A percentile compares a stretch with the other conserved stretches of the same genome.
Evolutionary conservation across 2,888 invertebrate species (phyloP).

Genomic region (Lamellibrachia satsuma): DNA sequence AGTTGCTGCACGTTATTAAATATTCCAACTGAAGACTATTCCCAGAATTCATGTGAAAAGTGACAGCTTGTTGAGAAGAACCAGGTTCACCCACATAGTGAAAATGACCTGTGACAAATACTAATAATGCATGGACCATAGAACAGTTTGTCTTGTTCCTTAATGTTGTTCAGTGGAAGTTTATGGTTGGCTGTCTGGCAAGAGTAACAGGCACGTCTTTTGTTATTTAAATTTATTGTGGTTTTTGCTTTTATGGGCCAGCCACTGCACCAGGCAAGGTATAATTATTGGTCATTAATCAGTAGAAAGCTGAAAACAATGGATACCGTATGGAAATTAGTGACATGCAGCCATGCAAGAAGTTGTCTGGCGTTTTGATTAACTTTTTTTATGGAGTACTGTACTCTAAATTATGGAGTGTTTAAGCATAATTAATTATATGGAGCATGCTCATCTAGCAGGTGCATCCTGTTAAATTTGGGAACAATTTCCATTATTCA

Average conservation of each 20-base stretch:
- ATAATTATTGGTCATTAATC: background rate
- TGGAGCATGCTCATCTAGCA: background rate
- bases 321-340: background rate
- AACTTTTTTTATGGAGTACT: background rate
- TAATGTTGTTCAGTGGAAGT: background rate
- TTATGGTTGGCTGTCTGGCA: background rate
- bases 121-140: background rate
- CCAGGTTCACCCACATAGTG: background rate
- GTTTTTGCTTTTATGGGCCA: background rate
- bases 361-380: background rate
- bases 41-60: no score
- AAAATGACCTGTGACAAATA: background rate
- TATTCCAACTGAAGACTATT: background rate
- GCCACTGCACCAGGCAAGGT: background rate
- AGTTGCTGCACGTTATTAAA: no score
- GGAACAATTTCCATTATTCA: no score
- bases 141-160: background rate
- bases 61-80: no score
- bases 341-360: background rate
- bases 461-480: no score
- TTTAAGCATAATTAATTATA: background rate
- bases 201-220: background rate
- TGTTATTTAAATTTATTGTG: constrained; percentile 4
- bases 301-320: background rate
- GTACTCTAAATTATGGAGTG: background rate